These are phyloP conservation scores for Odontamblyopus lacepedii DNA, from an alignment of 2,797 vertebrate species.

Conservation along the genomic window DNA sequence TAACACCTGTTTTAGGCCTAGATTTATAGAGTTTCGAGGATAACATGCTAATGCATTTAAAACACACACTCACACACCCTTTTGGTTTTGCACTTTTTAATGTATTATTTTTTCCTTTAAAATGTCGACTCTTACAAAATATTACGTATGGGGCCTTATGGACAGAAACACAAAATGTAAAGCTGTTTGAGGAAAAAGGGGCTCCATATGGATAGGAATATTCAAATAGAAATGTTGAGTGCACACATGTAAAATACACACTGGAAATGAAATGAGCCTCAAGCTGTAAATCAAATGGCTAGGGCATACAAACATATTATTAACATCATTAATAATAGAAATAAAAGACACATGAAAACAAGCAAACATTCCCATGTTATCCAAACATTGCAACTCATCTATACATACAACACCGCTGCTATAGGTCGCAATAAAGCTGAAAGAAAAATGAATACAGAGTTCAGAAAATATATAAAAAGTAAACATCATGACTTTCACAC, in stretches of 20 bases:
- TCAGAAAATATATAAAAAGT: slow-evolving; percentile 75
- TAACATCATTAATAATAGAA: slow-evolving; percentile 43
- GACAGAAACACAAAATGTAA: slow-evolving; percentile 25
- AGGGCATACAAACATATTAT: slow-evolving; percentile 25
- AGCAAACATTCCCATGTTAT: slow-evolving; percentile 42
- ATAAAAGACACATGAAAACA: slow-evolving; percentile 29
- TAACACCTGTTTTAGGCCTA: too few species aligned
- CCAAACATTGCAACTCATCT: slow-evolving; percentile 38
- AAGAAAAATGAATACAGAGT: slow-evolving; percentile 47
- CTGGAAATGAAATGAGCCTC: slow-evolving; percentile 43
- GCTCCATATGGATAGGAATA: slow-evolving; percentile 37
- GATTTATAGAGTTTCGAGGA: too few species aligned
- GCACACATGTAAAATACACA: slow-evolving; percentile 38
- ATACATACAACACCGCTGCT: slow-evolving; percentile 45
- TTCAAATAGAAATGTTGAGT: slow-evolving; percentile 50
- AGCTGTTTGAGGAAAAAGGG: slow-evolving; percentile 25
- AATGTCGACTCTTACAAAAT: slow-evolving; percentile 34
- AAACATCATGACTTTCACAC: slow-evolving; percentile 84
- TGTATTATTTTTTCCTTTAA: slow-evolving; percentile 25
- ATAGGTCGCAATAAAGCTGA: slow-evolving; percentile 45
- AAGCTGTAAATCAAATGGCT: slow-evolving; percentile 42
- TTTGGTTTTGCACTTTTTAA: slow-evolving; percentile 34
- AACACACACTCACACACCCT: neutral
- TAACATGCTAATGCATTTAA: neutral
- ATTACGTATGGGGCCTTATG: slow-evolving; percentile 26